Conservation (phyloP, 2,797 vertebrate species). For the Podarcis siculus region DNA sequence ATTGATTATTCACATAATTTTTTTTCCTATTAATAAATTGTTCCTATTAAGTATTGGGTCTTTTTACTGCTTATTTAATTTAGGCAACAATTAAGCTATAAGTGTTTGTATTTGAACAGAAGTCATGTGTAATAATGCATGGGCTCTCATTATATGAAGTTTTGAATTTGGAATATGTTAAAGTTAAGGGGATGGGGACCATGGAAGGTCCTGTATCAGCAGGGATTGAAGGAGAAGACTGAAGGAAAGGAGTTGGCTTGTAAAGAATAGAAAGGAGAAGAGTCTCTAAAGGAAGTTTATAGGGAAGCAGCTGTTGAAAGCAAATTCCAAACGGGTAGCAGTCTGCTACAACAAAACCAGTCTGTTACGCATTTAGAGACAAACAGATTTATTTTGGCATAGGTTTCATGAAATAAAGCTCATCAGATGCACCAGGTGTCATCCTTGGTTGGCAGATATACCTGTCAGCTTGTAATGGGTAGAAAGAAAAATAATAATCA, state of each 20-base stretch:
- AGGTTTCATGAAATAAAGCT: not conserved
- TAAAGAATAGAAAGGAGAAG: not conserved
- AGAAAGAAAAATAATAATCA: not conserved
- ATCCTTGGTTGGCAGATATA: not conserved
- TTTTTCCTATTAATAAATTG: not conserved
- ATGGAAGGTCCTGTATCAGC: not conserved
- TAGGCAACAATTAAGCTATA: not conserved
- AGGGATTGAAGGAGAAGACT: not conserved
- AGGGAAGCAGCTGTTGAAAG: not conserved
- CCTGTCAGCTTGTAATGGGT: not conserved
- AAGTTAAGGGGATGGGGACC: not conserved
- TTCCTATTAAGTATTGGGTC: not conserved
- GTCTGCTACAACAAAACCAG: not conserved
- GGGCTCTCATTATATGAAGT: not conserved
- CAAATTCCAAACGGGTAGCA: not conserved
- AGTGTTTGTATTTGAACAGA: not conserved
- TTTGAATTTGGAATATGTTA: not conserved
- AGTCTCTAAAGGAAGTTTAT: not conserved
- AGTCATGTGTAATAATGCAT: not conserved
- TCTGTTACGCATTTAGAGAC: not conserved
- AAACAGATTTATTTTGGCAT: not conserved
- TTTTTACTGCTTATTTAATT: conserved; percentile 1
- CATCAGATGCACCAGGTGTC: not conserved
- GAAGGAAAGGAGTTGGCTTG: not conserved
- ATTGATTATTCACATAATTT: not conserved